These are phyloP conservation scores for Arenicola marina DNA, from an alignment of 2,888 invertebrate species.

Conservation along the genomic window DNA sequence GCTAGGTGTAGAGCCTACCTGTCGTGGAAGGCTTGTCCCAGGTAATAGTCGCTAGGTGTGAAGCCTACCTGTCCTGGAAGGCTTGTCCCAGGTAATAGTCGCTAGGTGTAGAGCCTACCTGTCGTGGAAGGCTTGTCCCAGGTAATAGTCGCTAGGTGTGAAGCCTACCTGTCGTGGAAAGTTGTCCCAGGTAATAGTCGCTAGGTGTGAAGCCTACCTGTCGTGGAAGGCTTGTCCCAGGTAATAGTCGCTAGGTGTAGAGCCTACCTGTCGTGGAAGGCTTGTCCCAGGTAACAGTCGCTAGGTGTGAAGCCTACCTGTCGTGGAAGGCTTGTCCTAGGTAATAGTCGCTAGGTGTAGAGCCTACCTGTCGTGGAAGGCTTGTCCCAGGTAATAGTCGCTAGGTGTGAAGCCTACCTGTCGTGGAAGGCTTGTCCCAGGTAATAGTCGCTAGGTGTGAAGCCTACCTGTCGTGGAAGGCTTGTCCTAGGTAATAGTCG, in stretches of 20 bases:
- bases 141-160: not conserved
- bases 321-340: not conserved
- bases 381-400: not conserved
- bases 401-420: not conserved
- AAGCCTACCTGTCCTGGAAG: too few relatives aligned
- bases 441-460: not conserved
- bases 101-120: too few relatives aligned
- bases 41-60: too few relatives aligned
- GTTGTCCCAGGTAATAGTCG: too few relatives aligned
- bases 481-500: slow-evolving; percentile 53
- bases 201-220: not conserved
- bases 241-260: not conserved
- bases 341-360: not conserved
- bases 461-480: slow-evolving; percentile 71
- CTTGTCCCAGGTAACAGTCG: not conserved
- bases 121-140: not conserved
- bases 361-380: not conserved
- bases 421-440: not conserved
- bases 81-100: too few relatives aligned
- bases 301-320: not conserved
- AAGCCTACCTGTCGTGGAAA: not conserved
- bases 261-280: not conserved
- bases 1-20: too few relatives aligned
- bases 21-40: too few relatives aligned
- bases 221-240: not conserved